Evolutionary conservation across 92 coral and sea anemone genomes (phyloP).

Genomic region (Pocillopora meandrina): DNA sequence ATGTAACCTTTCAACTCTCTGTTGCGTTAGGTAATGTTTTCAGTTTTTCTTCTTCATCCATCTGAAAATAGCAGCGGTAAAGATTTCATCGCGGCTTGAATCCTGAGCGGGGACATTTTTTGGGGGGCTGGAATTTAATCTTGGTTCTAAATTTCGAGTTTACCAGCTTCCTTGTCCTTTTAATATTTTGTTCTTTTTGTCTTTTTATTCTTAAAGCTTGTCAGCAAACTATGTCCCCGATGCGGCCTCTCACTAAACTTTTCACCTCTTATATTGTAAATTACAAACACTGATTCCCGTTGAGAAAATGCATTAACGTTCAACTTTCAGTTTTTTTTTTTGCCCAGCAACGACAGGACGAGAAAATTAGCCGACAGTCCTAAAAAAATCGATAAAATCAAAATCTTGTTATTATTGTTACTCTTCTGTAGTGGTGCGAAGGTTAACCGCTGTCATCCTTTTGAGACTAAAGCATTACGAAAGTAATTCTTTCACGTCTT

Average conservation of each 20-base stretch:
- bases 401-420: neutral
- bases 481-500: neutral
- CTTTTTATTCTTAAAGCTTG: slow-evolving; percentile 11
- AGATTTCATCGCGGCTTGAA: slow-evolving; percentile 31
- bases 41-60: neutral
- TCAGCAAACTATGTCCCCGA: slow-evolving; percentile 28
- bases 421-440: neutral
- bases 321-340: neutral
- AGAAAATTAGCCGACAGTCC: neutral
- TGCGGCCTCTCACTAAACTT: slow-evolving; percentile 16
- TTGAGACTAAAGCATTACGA: neutral
- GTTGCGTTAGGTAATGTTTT: slow-evolving; percentile 10
- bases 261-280: slow-evolving; percentile 11
- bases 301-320: slow-evolving; percentile 38
- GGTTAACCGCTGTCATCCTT: neutral
- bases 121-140: slow-evolving; percentile 24
- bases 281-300: slow-evolving; percentile 14
- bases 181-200: slow-evolving; percentile 19
- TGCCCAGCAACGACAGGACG: slow-evolving; percentile 39
- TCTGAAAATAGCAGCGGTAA: slow-evolving; percentile 10
- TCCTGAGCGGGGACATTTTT: neutral
- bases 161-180: slow-evolving; percentile 12
- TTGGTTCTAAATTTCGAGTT: slow-evolving; percentile 17
- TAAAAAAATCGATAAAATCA: neutral
- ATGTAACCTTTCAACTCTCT: neutral